A percentile compares a stretch with the other conserved stretches of the same genome.
Conservation (phyloP, 1,140 invertebrate genomes). For the Drosophila baimaii region DNA sequence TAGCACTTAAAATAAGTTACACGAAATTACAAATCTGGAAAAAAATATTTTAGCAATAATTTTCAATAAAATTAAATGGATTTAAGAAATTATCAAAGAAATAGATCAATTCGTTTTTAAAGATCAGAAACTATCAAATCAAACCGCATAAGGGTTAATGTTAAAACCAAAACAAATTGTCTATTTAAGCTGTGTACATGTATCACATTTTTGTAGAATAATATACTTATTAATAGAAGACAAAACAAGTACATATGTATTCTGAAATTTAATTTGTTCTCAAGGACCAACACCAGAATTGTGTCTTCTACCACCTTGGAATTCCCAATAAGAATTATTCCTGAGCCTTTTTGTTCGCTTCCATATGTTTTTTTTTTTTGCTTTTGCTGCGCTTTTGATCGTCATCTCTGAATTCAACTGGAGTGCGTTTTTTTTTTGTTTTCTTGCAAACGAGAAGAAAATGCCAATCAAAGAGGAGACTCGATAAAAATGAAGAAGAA, state of each 20-base stretch:
- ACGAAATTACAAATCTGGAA: no score
- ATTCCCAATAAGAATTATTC: constrained; percentile 16
- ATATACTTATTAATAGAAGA: not conserved
- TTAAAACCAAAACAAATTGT: no score
- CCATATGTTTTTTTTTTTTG: constrained; percentile 1
- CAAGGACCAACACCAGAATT: not conserved
- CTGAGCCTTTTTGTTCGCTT: constrained; percentile 1
- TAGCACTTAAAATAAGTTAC: no score
- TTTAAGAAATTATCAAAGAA: no score
- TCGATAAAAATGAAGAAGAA: constrained; percentile 17
- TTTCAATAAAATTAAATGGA: no score
- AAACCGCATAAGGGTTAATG: not conserved
- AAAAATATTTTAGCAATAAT: not conserved
- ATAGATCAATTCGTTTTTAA: no score
- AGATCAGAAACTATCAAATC: not conserved
- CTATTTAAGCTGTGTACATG: no score
- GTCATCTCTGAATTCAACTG: constrained; percentile 19
- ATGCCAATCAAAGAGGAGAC: constrained; percentile 18
- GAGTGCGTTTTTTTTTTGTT: constrained; percentile 13
- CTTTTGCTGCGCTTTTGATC: constrained; percentile 24
- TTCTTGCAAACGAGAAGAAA: constrained; percentile 16
- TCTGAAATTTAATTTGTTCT: not conserved
- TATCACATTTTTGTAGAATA: not conserved
- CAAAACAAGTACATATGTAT: no score
- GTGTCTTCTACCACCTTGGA: not conserved